Conservation (phyloP, 2,797 vertebrate species). For the Taeniopygia guttata region DNA sequence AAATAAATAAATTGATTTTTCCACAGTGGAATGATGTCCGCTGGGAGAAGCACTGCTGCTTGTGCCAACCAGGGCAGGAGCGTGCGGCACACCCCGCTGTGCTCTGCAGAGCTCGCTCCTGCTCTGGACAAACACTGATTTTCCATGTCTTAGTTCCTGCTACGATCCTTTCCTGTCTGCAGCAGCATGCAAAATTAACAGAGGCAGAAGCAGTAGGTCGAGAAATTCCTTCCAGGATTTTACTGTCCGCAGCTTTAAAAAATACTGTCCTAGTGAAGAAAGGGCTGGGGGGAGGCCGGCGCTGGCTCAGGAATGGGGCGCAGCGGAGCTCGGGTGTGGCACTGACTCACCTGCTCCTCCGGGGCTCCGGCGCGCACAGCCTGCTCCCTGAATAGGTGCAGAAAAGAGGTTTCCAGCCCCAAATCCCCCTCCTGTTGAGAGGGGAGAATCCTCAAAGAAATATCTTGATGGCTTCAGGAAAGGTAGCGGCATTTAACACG, state of each 20-base stretch:
- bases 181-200: not conserved
- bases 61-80: not conserved
- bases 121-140: not conserved
- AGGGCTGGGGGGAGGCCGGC: not conserved
- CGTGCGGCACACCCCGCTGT: not conserved
- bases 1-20: not conserved
- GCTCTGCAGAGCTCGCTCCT: not conserved
- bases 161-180: not conserved
- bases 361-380: not conserved
- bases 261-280: not conserved
- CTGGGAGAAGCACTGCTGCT: not conserved
- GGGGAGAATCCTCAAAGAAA: not conserved
- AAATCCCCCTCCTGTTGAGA: not conserved
- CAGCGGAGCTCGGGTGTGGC: not conserved
- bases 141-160: not conserved
- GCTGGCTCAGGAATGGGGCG: not conserved
- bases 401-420: not conserved
- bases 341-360: not conserved
- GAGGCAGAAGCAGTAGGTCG: not conserved
- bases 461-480: not conserved
- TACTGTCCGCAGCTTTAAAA: not conserved
- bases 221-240: not conserved
- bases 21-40: not conserved
- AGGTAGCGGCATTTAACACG: not conserved
- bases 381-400: fast-evolving